phyloP scores from a whole-genome alignment of 1,140 invertebrate genomes.

The Camponotus floridanus region DNA sequence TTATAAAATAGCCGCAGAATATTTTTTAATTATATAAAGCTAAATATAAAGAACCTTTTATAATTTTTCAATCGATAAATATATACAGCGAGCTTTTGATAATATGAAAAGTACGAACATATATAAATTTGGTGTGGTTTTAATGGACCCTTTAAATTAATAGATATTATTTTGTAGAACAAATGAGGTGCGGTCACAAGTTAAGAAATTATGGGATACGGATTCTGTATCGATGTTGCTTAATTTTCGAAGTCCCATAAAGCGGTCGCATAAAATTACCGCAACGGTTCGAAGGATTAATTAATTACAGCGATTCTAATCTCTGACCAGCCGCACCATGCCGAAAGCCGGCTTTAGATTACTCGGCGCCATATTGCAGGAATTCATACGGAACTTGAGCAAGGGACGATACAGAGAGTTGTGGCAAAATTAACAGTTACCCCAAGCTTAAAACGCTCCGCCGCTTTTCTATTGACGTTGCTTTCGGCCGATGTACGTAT shows the following conservation, averaged over 20 bases:
- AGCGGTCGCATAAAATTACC: conserved; percentile 50
- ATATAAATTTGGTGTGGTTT: background rate
- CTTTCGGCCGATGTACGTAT: conserved; percentile 28
- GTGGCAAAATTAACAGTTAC: conserved; percentile 58
- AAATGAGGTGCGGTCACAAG: background rate
- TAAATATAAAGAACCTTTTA: background rate
- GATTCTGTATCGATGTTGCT: conserved; percentile 13
- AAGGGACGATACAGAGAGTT: conserved; percentile 37
- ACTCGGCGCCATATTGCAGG: conserved; percentile 28
- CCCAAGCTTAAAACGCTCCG: conserved; percentile 51
- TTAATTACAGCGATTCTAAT: conserved; percentile 46
- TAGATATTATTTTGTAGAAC: conserved; percentile 2
- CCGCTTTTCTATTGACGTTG: conserved; percentile 49
- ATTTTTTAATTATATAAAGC: background rate
- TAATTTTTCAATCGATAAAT: background rate
- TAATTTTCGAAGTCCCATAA: conserved; percentile 41
- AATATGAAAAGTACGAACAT: background rate
- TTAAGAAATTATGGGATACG: conserved; percentile 15
- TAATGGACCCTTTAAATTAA: conserved; percentile 12
- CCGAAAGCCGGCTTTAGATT: conserved; percentile 22
- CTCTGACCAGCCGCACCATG: no score
- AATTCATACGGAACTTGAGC: conserved; percentile 51
- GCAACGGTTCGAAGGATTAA: conserved; percentile 39
- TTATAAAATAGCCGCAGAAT: background rate
- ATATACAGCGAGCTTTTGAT: background rate